Conservation (phyloP, 2,113 vertebrate species). For the Chlamydotis undulata region DNA sequence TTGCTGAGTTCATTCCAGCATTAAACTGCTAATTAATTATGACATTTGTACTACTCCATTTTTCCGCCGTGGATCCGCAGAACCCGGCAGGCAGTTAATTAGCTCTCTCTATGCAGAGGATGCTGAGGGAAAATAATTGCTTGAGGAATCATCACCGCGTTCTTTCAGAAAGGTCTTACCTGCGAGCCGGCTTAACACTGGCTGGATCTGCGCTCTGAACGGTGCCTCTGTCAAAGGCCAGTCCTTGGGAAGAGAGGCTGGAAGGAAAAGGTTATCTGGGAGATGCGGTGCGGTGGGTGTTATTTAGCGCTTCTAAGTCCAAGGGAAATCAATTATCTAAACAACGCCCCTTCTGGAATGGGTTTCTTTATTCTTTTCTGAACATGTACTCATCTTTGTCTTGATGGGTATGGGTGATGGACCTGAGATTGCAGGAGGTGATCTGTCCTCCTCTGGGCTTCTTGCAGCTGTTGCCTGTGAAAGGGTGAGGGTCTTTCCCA, state of each 20-base stretch:
- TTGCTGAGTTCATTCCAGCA: neutral
- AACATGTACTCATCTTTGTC: constrained; percentile 12
- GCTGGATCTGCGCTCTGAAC: neutral
- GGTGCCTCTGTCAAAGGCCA: constrained; percentile 36
- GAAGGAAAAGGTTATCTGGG: constrained; percentile 36
- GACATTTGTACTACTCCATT: constrained; percentile 49
- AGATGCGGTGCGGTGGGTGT: neutral
- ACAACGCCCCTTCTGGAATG: neutral
- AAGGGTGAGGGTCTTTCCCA: neutral
- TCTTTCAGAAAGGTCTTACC: constrained; percentile 29
- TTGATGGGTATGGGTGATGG: neutral
- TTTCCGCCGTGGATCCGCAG: neutral
- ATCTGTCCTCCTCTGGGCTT: neutral
- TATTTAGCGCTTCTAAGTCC: constrained; percentile 34
- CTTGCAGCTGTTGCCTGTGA: fast-evolving
- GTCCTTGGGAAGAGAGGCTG: constrained; percentile 13
- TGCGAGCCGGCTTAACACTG: neutral
- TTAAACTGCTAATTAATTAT: constrained; percentile 59
- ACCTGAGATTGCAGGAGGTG: neutral
- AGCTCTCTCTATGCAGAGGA: constrained; percentile 49
- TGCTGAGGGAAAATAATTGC: constrained; percentile 42
- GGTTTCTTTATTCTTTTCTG: constrained; percentile 40
- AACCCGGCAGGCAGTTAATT: constrained; percentile 55
- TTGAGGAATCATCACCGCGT: neutral
- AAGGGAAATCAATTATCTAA: constrained; percentile 61